Percentiles rank a stretch among this genome's conserved stretches.
These are phyloP conservation scores for Zaprionus lineosus DNA, from an alignment of 2,888 invertebrate species.

Conservation along the genomic window DNA sequence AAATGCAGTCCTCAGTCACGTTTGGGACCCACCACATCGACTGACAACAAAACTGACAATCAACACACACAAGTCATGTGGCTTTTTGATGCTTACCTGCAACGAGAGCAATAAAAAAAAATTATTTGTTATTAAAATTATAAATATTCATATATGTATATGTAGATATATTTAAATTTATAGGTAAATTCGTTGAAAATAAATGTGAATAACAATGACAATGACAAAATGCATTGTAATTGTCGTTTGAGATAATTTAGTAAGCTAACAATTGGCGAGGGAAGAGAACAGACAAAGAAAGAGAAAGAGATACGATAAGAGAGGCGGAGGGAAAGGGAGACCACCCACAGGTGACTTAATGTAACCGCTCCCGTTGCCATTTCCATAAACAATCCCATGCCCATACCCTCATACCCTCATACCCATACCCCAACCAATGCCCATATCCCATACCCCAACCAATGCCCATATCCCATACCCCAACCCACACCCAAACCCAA, in stretches of 20 bases:
- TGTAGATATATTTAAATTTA: no score
- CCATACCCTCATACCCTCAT: no score
- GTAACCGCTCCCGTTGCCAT: constrained; percentile 30
- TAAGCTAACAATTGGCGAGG: constrained; percentile 2
- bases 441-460: no score
- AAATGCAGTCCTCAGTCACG: constrained; percentile 55
- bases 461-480: constrained; percentile 9
- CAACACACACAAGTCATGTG: constrained; percentile 26
- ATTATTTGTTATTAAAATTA: constrained; percentile 21
- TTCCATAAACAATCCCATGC: constrained; percentile 32
- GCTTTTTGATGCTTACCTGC: constrained; percentile 59
- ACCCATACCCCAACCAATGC: no score
- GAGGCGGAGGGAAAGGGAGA: neutral
- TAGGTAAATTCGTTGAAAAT: no score
- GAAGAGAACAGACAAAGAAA: neutral
- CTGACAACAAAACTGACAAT: constrained; percentile 25
- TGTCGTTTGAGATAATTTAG: constrained; percentile 28
- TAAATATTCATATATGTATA: no score
- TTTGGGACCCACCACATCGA: constrained; percentile 34
- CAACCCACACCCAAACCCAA: constrained; percentile 15
- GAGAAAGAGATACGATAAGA: no score
- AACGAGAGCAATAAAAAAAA: constrained; percentile 36
- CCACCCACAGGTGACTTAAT: constrained; percentile 46
- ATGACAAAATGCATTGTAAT: constrained; percentile 11
- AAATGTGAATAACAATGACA: constrained; percentile 10